A percentile compares a stretch with the other conserved stretches of the same genome.
phyloP scores from a whole-genome alignment of 2,797 vertebrate species.

The Acanthurus leucopareius region DNA sequence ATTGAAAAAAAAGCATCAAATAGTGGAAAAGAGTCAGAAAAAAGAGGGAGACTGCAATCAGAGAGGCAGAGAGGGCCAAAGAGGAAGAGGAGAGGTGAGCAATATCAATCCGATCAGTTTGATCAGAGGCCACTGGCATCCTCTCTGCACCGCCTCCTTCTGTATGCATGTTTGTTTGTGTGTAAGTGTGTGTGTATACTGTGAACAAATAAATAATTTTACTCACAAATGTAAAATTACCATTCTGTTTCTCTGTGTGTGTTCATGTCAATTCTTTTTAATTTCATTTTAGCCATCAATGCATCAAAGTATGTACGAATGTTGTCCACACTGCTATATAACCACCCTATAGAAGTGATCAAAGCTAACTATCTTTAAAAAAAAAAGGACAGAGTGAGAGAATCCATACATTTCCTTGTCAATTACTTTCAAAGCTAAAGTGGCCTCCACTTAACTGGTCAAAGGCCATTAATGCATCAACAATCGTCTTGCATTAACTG shows the following conservation, averaged over 20 bases:
- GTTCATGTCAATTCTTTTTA: background rate
- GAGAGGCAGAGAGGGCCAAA: background rate
- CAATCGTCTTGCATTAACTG: conserved; percentile 76
- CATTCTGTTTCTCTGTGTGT: background rate
- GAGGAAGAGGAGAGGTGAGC: conserved; percentile 52
- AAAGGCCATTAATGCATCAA: conserved; percentile 82
- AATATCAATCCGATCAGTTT: conserved; percentile 72
- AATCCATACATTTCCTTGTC: conserved; percentile 64
- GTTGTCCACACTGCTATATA: conserved; percentile 21
- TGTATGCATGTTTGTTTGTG: conserved; percentile 7
- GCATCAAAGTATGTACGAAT: conserved; percentile 15
- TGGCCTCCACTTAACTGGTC: conserved; percentile 75
- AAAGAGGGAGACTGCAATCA: conserved; percentile 20
- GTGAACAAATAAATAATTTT: too few species aligned
- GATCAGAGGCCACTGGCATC: conserved; percentile 67
- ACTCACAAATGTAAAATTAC: background rate
- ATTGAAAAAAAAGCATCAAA: conserved; percentile 6
- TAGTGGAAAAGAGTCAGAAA: conserved; percentile 8
- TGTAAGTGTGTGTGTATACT: background rate
- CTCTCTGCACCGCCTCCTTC: conserved; percentile 25
- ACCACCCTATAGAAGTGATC: conserved; percentile 46
- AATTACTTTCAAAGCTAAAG: conserved; percentile 66
- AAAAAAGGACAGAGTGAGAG: conserved; percentile 42
- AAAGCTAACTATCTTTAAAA: conserved; percentile 37
- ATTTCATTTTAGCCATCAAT: conserved; percentile 29